These are phyloP conservation scores for Sternotherus odoratus DNA, from an alignment of 2,797 vertebrate genomes.

Conservation along the genomic window DNA sequence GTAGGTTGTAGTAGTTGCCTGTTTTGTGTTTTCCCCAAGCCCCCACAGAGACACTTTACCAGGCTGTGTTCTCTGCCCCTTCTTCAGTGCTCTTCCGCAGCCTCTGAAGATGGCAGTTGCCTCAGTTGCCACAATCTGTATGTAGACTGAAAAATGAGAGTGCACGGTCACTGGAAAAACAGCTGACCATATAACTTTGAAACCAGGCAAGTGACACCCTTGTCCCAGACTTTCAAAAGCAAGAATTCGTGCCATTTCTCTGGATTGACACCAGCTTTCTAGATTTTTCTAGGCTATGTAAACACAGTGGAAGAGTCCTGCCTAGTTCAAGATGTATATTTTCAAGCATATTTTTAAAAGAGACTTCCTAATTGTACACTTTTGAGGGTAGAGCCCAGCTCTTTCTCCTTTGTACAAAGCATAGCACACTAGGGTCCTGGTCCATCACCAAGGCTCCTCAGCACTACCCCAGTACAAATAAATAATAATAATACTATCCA, in stretches of 20 bases:
- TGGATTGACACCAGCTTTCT: neutral
- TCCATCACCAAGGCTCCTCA: neutral
- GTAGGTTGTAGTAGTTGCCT: neutral
- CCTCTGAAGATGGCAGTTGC: neutral
- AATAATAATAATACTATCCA: neutral
- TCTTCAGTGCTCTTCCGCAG: neutral
- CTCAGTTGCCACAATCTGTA: neutral
- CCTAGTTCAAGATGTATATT: neutral
- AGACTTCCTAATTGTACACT: neutral
- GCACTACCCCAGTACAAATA: neutral
- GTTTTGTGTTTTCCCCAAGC: neutral
- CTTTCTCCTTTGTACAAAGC: neutral
- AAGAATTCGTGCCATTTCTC: neutral
- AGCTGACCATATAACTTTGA: neutral
- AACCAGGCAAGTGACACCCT: neutral
- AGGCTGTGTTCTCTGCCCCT: neutral
- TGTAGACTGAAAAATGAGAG: neutral
- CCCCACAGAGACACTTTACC: neutral
- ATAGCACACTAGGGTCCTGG: neutral
- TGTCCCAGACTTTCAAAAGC: neutral
- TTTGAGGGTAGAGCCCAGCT: neutral
- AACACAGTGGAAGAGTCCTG: neutral
- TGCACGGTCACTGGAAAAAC: accelerated
- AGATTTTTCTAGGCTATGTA: neutral
- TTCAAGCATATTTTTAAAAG: neutral